Conservation (phyloP, 2,797 vertebrate species). For the Ptychadena robeensis region DNA sequence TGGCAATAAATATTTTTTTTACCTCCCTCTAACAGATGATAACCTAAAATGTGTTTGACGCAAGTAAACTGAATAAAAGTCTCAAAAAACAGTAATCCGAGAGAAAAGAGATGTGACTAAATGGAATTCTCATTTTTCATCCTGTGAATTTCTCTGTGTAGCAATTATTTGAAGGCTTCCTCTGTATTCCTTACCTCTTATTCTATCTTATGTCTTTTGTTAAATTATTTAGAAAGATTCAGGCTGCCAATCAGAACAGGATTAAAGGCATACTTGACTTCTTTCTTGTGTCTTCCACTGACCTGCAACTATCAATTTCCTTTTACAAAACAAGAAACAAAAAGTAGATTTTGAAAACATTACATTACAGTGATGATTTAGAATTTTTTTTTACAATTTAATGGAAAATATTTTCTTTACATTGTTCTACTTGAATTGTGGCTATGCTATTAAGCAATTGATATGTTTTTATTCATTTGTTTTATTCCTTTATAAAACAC, state of each 20-base stretch:
- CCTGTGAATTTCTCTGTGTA: conserved; percentile 57
- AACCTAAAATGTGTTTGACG: conserved; percentile 46
- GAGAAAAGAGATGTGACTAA: conserved; percentile 61
- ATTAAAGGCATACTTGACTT: conserved; percentile 70
- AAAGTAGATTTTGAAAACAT: conserved; percentile 49
- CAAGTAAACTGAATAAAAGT: conserved; percentile 49
- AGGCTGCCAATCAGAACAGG: conserved; percentile 72
- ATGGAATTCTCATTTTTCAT: conserved; percentile 63
- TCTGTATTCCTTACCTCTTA: conserved; percentile 67
- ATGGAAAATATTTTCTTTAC: neutral
- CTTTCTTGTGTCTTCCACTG: conserved; percentile 77
- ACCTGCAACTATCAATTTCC: conserved; percentile 72
- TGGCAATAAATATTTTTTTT: conserved; percentile 15
- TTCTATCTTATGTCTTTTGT: conserved; percentile 79
- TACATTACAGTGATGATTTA: conserved; percentile 15
- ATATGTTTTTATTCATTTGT: neutral
- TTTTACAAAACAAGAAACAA: conserved; percentile 64
- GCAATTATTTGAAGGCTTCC: conserved; percentile 73
- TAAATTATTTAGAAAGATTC: conserved; percentile 78
- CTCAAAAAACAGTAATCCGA: conserved; percentile 59
- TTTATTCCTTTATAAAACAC: neutral
- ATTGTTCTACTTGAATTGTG: neutral
- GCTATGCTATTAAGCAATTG: conserved; percentile 5
- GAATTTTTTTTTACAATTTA: conserved; percentile 31
- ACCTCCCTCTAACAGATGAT: conserved; percentile 24